These are phyloP conservation scores for Metellina segmentata DNA, from an alignment of 2,888 invertebrate species.

Conservation along the genomic window DNA sequence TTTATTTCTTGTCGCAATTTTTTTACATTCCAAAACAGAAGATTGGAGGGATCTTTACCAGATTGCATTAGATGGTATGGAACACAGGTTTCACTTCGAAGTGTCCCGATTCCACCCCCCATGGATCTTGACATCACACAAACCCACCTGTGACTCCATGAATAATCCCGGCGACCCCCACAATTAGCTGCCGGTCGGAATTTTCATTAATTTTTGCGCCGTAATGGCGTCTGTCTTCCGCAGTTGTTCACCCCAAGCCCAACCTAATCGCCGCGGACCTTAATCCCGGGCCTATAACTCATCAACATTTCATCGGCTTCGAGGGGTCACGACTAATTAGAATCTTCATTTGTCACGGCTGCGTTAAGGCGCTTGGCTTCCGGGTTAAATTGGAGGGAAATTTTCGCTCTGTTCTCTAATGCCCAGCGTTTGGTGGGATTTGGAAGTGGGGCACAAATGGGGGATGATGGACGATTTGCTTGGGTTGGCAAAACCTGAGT, in stretches of 20 bases:
- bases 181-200: slow-evolving; percentile 27
- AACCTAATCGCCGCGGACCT: slow-evolving; percentile 14
- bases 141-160: slow-evolving; percentile 35
- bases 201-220: slow-evolving; percentile 52
- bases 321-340: slow-evolving; percentile 45
- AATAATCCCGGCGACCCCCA: slow-evolving; percentile 34
- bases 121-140: slow-evolving; percentile 1
- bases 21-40: too few species aligned
- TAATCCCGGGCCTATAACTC: slow-evolving; percentile 38
- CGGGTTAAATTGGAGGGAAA: slow-evolving; percentile 40
- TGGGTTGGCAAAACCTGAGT: neutral
- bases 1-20: too few species aligned
- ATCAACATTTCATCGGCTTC: slow-evolving; percentile 53
- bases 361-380: slow-evolving; percentile 15
- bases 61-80: too few species aligned
- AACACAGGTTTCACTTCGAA: too few species aligned
- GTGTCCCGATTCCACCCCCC: neutral
- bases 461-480: slow-evolving; percentile 19
- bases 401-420: slow-evolving; percentile 5
- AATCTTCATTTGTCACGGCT: slow-evolving; percentile 54
- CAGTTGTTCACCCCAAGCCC: slow-evolving; percentile 1
- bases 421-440: too few species aligned
- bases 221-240: slow-evolving; percentile 44
- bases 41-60: too few species aligned
- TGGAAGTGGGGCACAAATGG: neutral